phyloP scores from a whole-genome alignment of 1,140 invertebrate genomes.

The Drosophila kikkawai region DNA sequence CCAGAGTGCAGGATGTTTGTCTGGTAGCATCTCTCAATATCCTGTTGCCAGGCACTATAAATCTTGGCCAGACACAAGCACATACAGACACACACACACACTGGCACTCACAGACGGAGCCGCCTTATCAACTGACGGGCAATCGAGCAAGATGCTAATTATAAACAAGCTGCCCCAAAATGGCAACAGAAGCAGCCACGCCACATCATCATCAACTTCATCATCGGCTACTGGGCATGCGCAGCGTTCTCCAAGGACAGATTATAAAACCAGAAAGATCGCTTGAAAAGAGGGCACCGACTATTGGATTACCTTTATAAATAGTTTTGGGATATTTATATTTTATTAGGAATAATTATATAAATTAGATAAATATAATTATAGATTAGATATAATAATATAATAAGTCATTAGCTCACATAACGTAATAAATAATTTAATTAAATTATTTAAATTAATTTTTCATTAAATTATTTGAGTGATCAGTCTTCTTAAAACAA shows the following conservation, averaged over 20 bases:
- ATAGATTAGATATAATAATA: too few species aligned
- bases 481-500: too few species aligned
- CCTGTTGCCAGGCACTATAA: conserved; percentile 73
- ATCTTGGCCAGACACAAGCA: conserved; percentile 55
- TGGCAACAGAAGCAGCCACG: conserved; percentile 30
- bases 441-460: too few species aligned
- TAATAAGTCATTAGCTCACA: too few species aligned
- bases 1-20: conserved; percentile 68
- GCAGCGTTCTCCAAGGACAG: conserved; percentile 41
- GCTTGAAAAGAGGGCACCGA: neutral
- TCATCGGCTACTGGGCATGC: conserved; percentile 73
- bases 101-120: neutral
- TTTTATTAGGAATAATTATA: neutral
- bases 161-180: conserved; percentile 73
- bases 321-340: neutral
- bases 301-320: neutral
- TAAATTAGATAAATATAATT: too few species aligned
- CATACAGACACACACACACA: conserved; percentile 1
- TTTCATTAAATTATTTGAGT: too few species aligned
- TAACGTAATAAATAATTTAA: neutral
- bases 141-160: conserved; percentile 80
- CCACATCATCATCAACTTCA: conserved; percentile 35
- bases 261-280: conserved; percentile 33
- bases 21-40: conserved; percentile 74
- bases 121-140: conserved; percentile 67